These are phyloP conservation scores for Peucedramus taeniatus DNA, from an alignment of 2,113 vertebrate genomes.

Conservation along the genomic window DNA sequence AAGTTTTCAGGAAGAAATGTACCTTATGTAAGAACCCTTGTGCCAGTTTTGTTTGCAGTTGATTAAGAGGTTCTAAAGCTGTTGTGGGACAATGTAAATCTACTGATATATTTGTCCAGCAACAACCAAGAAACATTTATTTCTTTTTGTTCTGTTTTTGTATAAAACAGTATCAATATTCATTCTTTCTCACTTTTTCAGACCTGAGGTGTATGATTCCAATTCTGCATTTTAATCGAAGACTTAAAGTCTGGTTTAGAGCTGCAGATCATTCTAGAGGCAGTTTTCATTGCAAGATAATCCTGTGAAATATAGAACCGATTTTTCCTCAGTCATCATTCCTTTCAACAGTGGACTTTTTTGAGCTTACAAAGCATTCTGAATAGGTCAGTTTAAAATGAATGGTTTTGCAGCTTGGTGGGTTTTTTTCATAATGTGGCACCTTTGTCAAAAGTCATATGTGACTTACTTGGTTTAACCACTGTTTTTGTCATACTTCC, in stretches of 20 bases:
- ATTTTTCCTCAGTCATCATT: neutral
- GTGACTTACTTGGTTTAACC: neutral
- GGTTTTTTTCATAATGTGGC: neutral
- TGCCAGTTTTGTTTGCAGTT: neutral
- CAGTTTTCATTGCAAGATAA: neutral
- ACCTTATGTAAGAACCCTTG: neutral
- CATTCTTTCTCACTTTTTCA: neutral
- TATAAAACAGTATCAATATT: neutral
- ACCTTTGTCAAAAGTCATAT: neutral
- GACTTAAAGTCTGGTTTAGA: neutral
- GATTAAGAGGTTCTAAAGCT: neutral
- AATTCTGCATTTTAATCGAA: neutral
- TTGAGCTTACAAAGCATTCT: neutral
- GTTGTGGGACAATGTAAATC: neutral
- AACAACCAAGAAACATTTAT: neutral
- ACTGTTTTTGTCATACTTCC: neutral
- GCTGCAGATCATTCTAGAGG: neutral
- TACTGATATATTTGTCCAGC: neutral
- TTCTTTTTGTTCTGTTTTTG: neutral
- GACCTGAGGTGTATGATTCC: neutral
- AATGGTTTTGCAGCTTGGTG: fast-evolving
- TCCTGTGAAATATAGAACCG: neutral
- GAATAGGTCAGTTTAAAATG: neutral
- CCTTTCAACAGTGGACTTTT: neutral
- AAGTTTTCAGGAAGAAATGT: neutral